Base-by-base conservation (phyloP, 2,113 vertebrate genomes). In the Lucifuga dentata region DNA sequence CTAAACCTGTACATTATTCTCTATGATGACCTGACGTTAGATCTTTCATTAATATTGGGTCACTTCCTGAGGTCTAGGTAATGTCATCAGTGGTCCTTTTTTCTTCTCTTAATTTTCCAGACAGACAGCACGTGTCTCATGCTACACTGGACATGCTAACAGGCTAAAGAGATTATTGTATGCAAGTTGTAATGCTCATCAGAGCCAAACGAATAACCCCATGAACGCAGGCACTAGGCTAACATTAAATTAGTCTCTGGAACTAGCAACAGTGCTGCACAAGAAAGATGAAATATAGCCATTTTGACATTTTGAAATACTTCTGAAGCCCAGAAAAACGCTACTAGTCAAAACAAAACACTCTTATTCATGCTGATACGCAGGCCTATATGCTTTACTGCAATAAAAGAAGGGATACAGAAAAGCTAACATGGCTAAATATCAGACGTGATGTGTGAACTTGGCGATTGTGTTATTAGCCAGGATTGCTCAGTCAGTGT, bases 81-180 rank as follows among this genome's bases (percentile, higher is more conserved):
- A 60, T 11, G 8, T 1, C 33, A 24, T 40, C 11, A 12, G 13
- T 23, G 19, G n/a, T 32, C 35, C 41, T 43, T 46, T 64, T 56
- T 57, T n/a, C n/a, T n/a, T n/a, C 35, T 32, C n/a, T 39, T 23
- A 16, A 55, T 8, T 15, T n/a, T 53, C 45, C 48, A 81, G 24
- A 67, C 35, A 48, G 38, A 5, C 20, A 60, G 39, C 45, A 65
- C 56, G 73, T 45, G 36, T 77, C 74, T 49, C 17, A 43, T 77
- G 68, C 40, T 70, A 72, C 58, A 56, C 9, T 39, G 24, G 49
- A 46, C 55, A 69, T 36, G 56, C 68, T 79, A 75, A 83, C 73
- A 78, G 63, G 71, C 78, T 91, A 81, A 92, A 85, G 71, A 89
- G 87, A 91, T 92, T 88, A 92, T 41, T 76, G 50, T 71, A 77